Evolutionary conservation across 53 echinoderm and acorn worm species (phyloP), one percentile per base, ranked within the genome.

Genomic region (Apostichopus leukothele): DNA sequence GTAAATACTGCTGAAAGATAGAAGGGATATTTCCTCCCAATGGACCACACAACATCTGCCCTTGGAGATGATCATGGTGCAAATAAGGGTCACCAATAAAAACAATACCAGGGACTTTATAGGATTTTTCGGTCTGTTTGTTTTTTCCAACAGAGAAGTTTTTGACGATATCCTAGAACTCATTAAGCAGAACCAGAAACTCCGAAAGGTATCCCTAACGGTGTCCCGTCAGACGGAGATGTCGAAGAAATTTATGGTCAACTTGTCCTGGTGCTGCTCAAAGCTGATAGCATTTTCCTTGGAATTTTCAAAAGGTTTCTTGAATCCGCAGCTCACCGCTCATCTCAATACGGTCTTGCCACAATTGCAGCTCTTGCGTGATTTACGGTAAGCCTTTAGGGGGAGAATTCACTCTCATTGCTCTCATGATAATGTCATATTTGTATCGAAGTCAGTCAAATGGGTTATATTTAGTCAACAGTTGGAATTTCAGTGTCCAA

Each of bases 221-320:
- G 79, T 79, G 52, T 53, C 79, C 0, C 51, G 52, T 19, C 51
- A 10, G 14, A 79, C 51, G 9, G 79, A 19, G 79, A 79, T 53
- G 50, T 52, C 53, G 12, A 79, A 53, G 79, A 79, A 12, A 51
- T 79, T 79, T 53, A n/a, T 79, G 39, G 10, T 53, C 19, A 18
- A 79, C n/a, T 79, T 79, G 53, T 53, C 79, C 16, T 63, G 63
- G 63, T 63, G 63, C 63, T 63, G 63, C 63, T 63, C 63, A 6
- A 63, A 63, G 63, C 16, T 63, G 16, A 16, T 13, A 63, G 11
- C 63, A 11, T 63, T 63, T 16, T 63, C 63, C 16, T 16, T 63
- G 63, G 63, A 63, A 63, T 63, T 63, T 16, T 63, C 63, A 11
- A 63, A 63, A 16, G 63, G 63, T 13, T 63, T 63, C 16, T 63